A percentile compares a stretch with the other conserved stretches of the same genome.
phyloP scores from a whole-genome alignment of 1,140 invertebrate species.

The Drosophila equinoxialis region DNA sequence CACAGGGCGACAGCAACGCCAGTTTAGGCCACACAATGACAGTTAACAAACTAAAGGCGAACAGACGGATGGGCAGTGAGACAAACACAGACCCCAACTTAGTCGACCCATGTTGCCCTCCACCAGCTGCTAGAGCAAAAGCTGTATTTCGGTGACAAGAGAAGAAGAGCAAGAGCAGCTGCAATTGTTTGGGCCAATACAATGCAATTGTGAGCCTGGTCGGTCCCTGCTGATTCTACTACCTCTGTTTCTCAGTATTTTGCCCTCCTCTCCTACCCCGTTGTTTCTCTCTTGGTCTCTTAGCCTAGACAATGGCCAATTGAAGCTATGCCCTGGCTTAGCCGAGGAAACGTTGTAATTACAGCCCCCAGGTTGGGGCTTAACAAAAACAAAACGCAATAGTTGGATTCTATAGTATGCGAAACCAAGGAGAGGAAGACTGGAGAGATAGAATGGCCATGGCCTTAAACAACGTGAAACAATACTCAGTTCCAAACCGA shows the following conservation, averaged over 20 bases:
- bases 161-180: conserved; percentile 35
- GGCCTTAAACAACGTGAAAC: conserved; percentile 54
- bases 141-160: conserved; percentile 35
- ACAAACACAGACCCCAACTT: conserved; percentile 4
- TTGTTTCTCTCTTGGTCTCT: background rate
- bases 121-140: conserved; percentile 22
- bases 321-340: conserved; percentile 28
- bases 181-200: conserved; percentile 61
- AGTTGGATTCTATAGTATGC: conserved; percentile 8
- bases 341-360: conserved; percentile 69
- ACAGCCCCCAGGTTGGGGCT: conserved; percentile 51
- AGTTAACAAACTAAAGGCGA: conserved; percentile 70
- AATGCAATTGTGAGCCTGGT: conserved; percentile 41
- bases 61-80: background rate
- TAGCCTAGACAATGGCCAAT: conserved; percentile 38
- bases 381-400: conserved; percentile 46
- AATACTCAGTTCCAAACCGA: background rate
- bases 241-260: conserved; percentile 5
- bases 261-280: background rate
- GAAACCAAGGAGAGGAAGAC: background rate
- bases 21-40: conserved; percentile 57
- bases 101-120: conserved; percentile 28
- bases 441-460: conserved; percentile 37
- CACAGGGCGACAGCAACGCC: conserved; percentile 35
- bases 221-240: conserved; percentile 30